Percentiles rank a stretch among this genome's conserved stretches.
These are phyloP conservation scores for Heterohyrax brucei DNA, from an alignment of 2,797 vertebrate species.

Conservation along the genomic window DNA sequence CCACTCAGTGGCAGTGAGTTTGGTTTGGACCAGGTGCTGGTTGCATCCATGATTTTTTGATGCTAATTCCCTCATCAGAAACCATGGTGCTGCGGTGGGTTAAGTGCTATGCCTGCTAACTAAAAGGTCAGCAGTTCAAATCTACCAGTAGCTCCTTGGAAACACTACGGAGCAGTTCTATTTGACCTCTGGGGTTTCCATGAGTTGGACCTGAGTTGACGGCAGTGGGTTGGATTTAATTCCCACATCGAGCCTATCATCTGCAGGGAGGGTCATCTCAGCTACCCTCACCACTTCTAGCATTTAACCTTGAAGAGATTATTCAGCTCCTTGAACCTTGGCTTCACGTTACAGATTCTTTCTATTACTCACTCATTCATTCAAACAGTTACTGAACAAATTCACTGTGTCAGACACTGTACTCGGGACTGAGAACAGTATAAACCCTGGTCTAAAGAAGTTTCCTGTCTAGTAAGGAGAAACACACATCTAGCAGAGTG, in stretches of 20 bases:
- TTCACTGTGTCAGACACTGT: neutral
- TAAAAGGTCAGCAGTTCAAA: no score
- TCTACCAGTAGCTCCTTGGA: no score
- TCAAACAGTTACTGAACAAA: slow-evolving; percentile 5
- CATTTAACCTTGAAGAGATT: slow-evolving; percentile 22
- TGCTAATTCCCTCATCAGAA: neutral
- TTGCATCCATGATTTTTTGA: neutral
- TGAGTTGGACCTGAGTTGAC: no score
- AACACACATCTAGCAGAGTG: neutral
- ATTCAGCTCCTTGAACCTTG: slow-evolving; percentile 27
- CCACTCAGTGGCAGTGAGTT: no score
- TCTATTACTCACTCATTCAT: slow-evolving; percentile 1
- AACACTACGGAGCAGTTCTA: no score
- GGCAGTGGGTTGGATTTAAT: neutral
- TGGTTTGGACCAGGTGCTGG: neutral
- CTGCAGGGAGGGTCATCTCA: neutral
- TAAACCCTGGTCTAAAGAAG: neutral
- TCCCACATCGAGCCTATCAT: neutral
- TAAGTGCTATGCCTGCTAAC: no score
- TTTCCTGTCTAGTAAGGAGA: neutral
- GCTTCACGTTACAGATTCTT: slow-evolving; percentile 57
- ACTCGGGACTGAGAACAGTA: neutral
- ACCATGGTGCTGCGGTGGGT: no score
- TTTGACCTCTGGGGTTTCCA: no score
- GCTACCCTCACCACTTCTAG: neutral